A percentile compares a stretch with the other conserved stretches of the same genome.
Conservation (phyloP, 2,797 vertebrate species). For the Acrocephalus scirpaceus region DNA sequence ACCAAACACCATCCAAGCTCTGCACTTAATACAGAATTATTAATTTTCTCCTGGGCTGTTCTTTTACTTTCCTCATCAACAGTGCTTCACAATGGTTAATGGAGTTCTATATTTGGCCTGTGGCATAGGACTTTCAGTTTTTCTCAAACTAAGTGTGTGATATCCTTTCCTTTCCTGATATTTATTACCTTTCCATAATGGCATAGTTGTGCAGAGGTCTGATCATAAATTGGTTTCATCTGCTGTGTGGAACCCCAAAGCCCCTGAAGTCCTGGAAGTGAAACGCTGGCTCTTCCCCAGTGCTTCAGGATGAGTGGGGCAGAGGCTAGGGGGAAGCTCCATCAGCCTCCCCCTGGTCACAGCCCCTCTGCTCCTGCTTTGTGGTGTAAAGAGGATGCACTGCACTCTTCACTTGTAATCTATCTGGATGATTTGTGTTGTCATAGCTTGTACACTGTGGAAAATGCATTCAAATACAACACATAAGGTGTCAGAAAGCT, state of each 20-base stretch:
- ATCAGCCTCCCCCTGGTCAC: neutral
- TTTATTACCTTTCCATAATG: constrained; percentile 66
- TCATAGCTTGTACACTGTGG: neutral
- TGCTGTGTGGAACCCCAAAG: neutral
- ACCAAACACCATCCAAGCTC: constrained; percentile 61
- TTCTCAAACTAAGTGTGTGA: constrained; percentile 40
- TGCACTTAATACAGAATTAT: constrained; percentile 71
- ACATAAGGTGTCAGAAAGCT: constrained; percentile 27
- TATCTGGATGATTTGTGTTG: constrained; percentile 41
- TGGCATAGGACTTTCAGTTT: constrained; percentile 54
- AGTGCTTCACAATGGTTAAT: constrained; percentile 58
- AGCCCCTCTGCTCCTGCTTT: neutral
- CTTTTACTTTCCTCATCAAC: constrained; percentile 59
- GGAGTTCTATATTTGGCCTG: constrained; percentile 71
- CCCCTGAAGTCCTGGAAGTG: constrained; percentile 39
- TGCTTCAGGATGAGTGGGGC: neutral
- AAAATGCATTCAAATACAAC: constrained; percentile 34
- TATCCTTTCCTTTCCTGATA: constrained; percentile 53
- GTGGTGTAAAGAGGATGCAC: neutral
- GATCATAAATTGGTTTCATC: constrained; percentile 62
- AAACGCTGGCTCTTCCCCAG: neutral
- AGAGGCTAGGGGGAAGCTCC: neutral
- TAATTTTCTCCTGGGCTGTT: constrained; percentile 69
- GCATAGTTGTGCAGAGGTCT: constrained; percentile 66
- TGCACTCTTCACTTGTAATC: neutral